phyloP scores from a whole-genome alignment of 2,888 invertebrate species.

The Trileptium ribeirensis region DNA sequence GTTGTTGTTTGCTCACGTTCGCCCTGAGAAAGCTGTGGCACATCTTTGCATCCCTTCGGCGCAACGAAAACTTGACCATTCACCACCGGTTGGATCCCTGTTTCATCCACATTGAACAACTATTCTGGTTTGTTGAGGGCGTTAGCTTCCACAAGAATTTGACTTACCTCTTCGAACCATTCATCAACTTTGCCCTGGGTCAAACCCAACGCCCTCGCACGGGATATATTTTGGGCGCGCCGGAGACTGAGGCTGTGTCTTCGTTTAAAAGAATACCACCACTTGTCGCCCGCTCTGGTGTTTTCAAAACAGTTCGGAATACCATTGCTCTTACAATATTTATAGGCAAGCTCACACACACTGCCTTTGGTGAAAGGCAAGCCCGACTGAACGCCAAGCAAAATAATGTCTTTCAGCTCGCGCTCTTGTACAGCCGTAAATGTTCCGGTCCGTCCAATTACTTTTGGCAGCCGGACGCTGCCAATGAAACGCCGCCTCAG shows the following conservation, averaged over 20 bases:
- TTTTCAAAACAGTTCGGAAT: not conserved
- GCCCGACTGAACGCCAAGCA: not conserved
- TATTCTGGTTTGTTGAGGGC: not conserved
- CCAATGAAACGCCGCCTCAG: not conserved
- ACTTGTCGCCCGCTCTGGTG: not conserved
- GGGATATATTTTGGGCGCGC: not conserved
- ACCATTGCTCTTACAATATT: not conserved
- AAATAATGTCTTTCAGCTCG: not conserved
- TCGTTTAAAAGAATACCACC: not conserved
- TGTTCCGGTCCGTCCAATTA: not conserved
- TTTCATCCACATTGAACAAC: constrained; percentile 5
- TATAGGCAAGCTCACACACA: not conserved
- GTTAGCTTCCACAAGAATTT: not conserved
- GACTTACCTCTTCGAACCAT: not conserved
- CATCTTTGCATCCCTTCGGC: not conserved
- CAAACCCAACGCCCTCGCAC: not conserved
- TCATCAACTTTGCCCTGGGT: not conserved
- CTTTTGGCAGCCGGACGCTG: not conserved
- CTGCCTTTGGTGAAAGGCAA: not conserved
- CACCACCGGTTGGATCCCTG: not conserved
- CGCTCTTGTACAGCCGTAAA: not conserved
- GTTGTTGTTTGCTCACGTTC: not conserved
- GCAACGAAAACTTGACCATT: not conserved
- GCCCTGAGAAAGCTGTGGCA: not conserved
- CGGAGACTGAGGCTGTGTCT: not conserved